These are phyloP conservation scores for Mantis religiosa DNA, from an alignment of 2,888 invertebrate genomes.

Conservation along the genomic window DNA sequence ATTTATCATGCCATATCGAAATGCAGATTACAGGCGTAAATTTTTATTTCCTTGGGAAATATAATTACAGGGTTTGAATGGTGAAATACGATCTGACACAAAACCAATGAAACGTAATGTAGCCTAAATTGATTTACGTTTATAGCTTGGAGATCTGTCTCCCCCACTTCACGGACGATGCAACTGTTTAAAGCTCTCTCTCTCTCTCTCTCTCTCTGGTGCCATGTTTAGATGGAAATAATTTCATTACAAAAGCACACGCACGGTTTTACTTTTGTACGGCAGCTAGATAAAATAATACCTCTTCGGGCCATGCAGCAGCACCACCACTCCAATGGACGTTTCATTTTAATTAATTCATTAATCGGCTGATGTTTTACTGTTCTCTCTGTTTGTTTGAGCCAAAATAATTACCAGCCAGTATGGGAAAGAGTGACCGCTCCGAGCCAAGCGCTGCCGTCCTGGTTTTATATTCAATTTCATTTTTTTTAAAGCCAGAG, in stretches of 20 bases:
- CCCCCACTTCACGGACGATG: neutral
- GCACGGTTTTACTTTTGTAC: slow-evolving; percentile 5
- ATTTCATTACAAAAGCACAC: neutral
- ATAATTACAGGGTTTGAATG: slow-evolving; percentile 6
- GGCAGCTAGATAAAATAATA: slow-evolving; percentile 4
- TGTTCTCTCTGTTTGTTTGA: neutral
- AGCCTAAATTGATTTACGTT: slow-evolving; percentile 14
- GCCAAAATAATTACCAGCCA: neutral
- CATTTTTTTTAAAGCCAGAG: slow-evolving; percentile 5
- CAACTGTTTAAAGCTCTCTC: neutral
- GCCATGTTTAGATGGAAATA: neutral
- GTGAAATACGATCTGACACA: slow-evolving; percentile 9
- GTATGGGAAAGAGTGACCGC: slow-evolving; percentile 9
- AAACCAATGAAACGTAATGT: slow-evolving; percentile 17
- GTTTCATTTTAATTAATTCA: slow-evolving; percentile 24
- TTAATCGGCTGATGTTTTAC: slow-evolving; percentile 17
- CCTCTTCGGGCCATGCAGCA: neutral
- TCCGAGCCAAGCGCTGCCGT: neutral
- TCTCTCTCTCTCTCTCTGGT: neutral
- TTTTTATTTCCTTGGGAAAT: neutral
- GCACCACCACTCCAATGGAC: slow-evolving; percentile 4
- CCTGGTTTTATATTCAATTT: slow-evolving; percentile 16
- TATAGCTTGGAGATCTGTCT: neutral
- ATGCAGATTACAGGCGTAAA: neutral
- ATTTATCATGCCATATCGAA: slow-evolving; percentile 10